Evolutionary conservation across 2,797 vertebrate genomes (phyloP).

Genomic region (Platyrinchus mystaceus): DNA sequence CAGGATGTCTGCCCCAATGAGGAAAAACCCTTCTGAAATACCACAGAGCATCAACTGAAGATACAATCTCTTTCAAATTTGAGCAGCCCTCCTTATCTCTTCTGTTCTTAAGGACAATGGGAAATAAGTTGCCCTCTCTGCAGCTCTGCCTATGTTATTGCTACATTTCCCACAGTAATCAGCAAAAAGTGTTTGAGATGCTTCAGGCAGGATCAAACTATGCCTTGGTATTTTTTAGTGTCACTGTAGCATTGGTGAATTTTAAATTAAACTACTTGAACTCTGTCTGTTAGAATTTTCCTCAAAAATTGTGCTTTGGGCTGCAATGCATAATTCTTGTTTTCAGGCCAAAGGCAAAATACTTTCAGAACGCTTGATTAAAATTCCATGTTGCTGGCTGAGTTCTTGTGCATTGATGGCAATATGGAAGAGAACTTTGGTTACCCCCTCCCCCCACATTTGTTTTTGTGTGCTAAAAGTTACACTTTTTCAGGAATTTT

Average conservation of each 20-base stretch:
- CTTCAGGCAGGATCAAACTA: neutral
- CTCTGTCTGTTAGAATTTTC: neutral
- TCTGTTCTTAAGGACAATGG: neutral
- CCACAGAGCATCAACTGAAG: fast-evolving
- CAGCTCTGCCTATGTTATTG: fast-evolving
- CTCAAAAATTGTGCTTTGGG: neutral
- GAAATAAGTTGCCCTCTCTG: neutral
- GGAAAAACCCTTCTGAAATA: neutral
- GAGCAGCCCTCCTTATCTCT: neutral
- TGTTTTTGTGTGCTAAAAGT: neutral
- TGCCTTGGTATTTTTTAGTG: neutral
- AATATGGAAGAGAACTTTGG: neutral
- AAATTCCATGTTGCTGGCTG: neutral
- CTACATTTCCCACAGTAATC: neutral
- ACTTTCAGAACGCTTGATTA: slow-evolving; percentile 42
- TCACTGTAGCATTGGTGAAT: neutral
- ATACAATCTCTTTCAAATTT: neutral
- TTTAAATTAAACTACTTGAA: neutral
- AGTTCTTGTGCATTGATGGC: neutral
- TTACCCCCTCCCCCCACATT: fast-evolving
- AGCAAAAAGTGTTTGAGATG: neutral
- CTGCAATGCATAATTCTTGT: slow-evolving; percentile 31
- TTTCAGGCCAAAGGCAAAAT: slow-evolving; percentile 57
- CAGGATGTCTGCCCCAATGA: neutral
- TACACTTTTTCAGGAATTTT: neutral